Evolutionary conservation across 2,888 invertebrate species (phyloP).

Genomic region (Nymphalis c-album): DNA sequence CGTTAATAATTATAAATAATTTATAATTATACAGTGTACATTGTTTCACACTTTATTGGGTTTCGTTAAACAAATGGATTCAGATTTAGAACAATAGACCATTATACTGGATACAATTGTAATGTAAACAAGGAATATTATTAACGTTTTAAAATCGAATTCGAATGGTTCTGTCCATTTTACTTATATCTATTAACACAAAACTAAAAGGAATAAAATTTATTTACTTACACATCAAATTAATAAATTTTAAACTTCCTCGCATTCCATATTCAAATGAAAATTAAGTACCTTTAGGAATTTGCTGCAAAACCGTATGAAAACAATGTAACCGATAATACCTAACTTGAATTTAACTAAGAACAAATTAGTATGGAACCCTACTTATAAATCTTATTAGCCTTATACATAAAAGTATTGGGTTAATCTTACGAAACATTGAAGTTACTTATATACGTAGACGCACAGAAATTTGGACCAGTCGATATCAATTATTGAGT

Average conservation of each 20-base stretch:
- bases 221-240: not conserved
- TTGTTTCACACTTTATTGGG: conserved; percentile 2
- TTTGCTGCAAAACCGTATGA: no score
- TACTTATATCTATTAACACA: not conserved
- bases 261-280: no score
- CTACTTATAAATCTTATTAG: conserved; percentile 14
- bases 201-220: not conserved
- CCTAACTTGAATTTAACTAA: not conserved
- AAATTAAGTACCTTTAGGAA: no score
- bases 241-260: no score
- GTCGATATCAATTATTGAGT: not conserved
- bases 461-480: not conserved
- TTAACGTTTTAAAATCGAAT: not conserved
- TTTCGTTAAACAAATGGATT: conserved; percentile 20
- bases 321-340: no score
- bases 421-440: conserved; percentile 26
- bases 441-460: conserved; percentile 22
- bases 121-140: conserved; percentile 5
- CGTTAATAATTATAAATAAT: not conserved
- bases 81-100: conserved; percentile 7
- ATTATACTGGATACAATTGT: conserved; percentile 6
- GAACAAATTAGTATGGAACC: not conserved
- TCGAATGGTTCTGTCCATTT: conserved; percentile 8
- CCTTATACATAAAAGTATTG: conserved; percentile 12
- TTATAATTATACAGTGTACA: not conserved